Evolutionary conservation across 2,797 vertebrate species (phyloP).

Genomic region (Urosaurus nigricauda): DNA sequence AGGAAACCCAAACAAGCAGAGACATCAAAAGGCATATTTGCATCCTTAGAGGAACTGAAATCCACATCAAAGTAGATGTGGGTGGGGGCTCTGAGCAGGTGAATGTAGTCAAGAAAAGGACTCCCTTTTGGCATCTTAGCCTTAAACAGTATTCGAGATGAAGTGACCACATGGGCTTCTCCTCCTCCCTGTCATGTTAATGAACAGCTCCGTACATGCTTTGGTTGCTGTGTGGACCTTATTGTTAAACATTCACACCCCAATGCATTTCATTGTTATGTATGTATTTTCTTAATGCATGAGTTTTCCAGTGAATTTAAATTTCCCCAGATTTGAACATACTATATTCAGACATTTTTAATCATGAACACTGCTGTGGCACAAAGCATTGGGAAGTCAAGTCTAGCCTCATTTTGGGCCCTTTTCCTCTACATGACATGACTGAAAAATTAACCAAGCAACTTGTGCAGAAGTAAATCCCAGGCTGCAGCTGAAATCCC

Average conservation of each 20-base stretch:
- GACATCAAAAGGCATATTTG: conserved; percentile 41
- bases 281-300: neutral
- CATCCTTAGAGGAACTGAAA: neutral
- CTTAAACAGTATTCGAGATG: rapidly evolving
- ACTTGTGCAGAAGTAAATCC: neutral
- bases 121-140: neutral
- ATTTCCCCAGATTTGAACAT: neutral
- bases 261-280: neutral
- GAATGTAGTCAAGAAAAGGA: neutral
- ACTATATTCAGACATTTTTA: neutral
- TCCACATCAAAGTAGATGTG: rapidly evolving
- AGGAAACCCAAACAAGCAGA: neutral
- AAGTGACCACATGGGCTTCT: rapidly evolving
- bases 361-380: rapidly evolving
- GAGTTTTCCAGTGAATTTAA: neutral
- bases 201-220: conserved; percentile 23
- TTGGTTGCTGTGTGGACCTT: neutral
- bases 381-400: neutral
- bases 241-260: neutral
- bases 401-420: neutral
- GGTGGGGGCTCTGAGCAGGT: conserved; percentile 19
- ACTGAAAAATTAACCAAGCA: neutral
- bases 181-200: neutral
- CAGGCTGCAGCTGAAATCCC: neutral
- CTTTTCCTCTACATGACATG: neutral